phyloP scores from a whole-genome alignment of 2,888 invertebrate species.

The Spodoptera littoralis region DNA sequence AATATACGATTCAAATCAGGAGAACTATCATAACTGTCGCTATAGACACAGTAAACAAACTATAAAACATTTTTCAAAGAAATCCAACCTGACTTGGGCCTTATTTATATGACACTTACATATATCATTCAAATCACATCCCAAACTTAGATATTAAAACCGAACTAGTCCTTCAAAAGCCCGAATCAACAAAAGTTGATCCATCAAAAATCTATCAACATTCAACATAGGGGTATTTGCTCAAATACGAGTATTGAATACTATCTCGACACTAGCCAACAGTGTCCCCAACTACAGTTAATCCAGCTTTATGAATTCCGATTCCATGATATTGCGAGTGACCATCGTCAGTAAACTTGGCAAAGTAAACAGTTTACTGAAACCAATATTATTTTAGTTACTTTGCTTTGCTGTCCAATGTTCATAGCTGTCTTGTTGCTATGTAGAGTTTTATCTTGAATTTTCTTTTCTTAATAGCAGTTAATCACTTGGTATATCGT shows the following conservation, averaged over 20 bases:
- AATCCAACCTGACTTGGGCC: too few species aligned
- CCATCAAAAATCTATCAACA: conserved; percentile 20
- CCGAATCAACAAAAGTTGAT: conserved; percentile 22
- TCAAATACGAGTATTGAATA: conserved; percentile 24
- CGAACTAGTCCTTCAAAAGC: not conserved
- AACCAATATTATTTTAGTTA: conserved; percentile 37
- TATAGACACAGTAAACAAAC: too few species aligned
- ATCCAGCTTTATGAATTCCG: conserved; percentile 64
- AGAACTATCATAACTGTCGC: too few species aligned
- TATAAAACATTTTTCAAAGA: too few species aligned
- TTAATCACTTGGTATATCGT: too few species aligned
- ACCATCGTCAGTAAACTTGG: conserved; percentile 51
- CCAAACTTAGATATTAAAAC: not conserved
- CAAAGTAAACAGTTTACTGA: conserved; percentile 45
- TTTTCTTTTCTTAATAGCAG: too few species aligned
- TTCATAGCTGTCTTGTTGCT: conserved; percentile 9
- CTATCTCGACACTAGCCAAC: conserved; percentile 17
- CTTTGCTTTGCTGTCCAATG: conserved; percentile 8
- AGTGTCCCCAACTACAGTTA: conserved; percentile 45
- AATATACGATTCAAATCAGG: too few species aligned
- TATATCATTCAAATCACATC: not conserved
- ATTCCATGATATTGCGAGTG: conserved; percentile 58
- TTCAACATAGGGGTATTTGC: conserved; percentile 18
- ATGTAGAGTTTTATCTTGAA: too few species aligned
- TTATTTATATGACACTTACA: too few species aligned